A percentile compares a stretch with the other conserved stretches of the same genome.
phyloP scores from a whole-genome alignment of 2,797 vertebrate genomes.

The Sardinella longiceps region DNA sequence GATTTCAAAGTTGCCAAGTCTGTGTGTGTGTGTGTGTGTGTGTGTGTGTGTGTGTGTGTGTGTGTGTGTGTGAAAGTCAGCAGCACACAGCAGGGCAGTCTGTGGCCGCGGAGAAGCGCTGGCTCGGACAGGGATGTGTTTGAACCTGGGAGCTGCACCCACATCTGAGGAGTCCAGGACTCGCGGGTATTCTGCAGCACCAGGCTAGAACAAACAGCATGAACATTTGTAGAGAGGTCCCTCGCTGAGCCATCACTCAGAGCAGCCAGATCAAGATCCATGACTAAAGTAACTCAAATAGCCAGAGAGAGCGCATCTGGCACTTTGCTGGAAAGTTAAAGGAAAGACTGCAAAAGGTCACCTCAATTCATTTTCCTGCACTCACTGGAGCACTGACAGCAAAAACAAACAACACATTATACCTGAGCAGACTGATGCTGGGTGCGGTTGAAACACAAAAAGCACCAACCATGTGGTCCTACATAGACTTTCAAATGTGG shows the following conservation, averaged over 20 bases:
- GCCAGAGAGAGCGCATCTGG: slow-evolving; percentile 14
- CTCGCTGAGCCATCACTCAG: slow-evolving; percentile 1
- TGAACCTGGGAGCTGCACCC: background rate
- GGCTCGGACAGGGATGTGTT: background rate
- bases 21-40: background rate
- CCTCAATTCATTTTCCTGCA: slow-evolving; percentile 16
- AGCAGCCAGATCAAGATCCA: slow-evolving; percentile 33
- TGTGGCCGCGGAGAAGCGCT: background rate
- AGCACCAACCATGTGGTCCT: background rate
- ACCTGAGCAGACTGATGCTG: background rate
- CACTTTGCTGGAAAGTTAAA: slow-evolving; percentile 18
- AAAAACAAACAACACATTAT: background rate
- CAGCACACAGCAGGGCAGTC: background rate
- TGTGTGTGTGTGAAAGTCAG: background rate
- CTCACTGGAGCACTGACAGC: background rate
- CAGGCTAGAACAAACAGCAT: slow-evolving; percentile 20
- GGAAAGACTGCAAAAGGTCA: slow-evolving; percentile 21
- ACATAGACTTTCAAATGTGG: background rate
- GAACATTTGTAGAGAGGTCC: slow-evolving; percentile 30
- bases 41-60: background rate
- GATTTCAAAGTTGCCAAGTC: background rate
- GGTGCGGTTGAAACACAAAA: background rate
- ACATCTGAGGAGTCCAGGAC: slow-evolving; percentile 2
- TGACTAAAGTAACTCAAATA: slow-evolving; percentile 28
- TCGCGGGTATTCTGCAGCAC: background rate